Evolutionary conservation across 30 jellyfish, hydroid and myxozoan genomes (phyloP).

Genomic region (Sanderia malayensis): DNA sequence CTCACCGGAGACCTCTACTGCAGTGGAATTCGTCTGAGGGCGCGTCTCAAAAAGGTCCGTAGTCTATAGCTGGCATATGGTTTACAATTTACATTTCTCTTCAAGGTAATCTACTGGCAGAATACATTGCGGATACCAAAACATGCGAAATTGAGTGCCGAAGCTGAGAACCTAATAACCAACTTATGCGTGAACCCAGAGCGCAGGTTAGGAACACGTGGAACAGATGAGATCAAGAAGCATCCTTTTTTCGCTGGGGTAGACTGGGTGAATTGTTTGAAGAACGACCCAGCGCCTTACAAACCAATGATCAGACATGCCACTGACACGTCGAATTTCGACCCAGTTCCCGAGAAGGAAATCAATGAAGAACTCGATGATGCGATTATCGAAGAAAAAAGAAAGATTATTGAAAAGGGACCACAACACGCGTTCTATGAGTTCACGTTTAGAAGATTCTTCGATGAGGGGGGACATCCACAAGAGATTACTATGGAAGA

Average conservation of each 20-base stretch:
- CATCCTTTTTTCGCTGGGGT: constrained; percentile 87
- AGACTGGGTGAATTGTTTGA: constrained; percentile 71
- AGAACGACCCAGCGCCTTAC: constrained; percentile 87
- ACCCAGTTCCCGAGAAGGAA: constrained; percentile 95
- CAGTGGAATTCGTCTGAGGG: no score
- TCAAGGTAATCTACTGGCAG: constrained; percentile 91
- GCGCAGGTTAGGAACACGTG: constrained; percentile 83
- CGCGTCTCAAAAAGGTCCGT: no score
- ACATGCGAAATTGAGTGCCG: constrained; percentile 50
- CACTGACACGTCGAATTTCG: constrained; percentile 97
- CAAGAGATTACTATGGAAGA: constrained; percentile 48
- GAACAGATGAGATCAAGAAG: constrained; percentile 84
- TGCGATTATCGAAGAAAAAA: constrained; percentile 56
- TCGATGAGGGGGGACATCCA: constrained; percentile 98
- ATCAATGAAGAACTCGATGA: constrained; percentile 50
- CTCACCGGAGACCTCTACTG: no score
- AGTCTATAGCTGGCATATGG: no score
- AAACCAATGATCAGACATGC: constrained; percentile 82
- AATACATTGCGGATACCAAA: constrained; percentile 69
- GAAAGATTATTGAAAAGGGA: constrained; percentile 57
- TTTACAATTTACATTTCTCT: no score
- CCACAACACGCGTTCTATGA: constrained; percentile 97
- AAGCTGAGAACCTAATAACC: constrained; percentile 77
- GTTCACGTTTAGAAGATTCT: constrained; percentile 95
- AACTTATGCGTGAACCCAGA: constrained; percentile 79